These are phyloP conservation scores for Epinotia demarniana DNA, from an alignment of 2,888 invertebrate species.

Conservation along the genomic window DNA sequence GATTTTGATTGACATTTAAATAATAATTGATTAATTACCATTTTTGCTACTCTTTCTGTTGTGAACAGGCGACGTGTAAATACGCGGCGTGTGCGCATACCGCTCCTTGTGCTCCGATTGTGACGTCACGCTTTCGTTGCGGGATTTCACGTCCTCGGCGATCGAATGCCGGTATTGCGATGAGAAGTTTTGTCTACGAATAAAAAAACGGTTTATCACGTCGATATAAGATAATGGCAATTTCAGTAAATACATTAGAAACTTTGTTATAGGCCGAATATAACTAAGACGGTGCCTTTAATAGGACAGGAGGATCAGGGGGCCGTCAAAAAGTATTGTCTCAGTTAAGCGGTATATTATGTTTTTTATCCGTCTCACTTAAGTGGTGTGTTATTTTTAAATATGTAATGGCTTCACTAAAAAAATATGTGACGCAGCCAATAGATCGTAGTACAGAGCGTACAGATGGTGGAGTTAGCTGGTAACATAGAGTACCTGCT, in stretches of 20 bases:
- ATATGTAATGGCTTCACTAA: not conserved
- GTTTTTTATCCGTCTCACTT: not conserved
- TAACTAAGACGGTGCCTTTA: no score
- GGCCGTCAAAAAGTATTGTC: no score
- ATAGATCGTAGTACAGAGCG: not conserved
- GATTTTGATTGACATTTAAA: no score
- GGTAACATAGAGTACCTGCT: not conserved
- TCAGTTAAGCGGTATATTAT: no score
- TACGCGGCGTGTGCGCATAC: conserved; percentile 75
- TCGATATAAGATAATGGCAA: not conserved
- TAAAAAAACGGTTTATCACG: conserved; percentile 1
- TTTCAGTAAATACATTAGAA: not conserved
- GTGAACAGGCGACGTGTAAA: conserved; percentile 79
- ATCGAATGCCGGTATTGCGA: conserved; percentile 79
- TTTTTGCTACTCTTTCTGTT: conserved; percentile 75
- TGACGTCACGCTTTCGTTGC: conserved; percentile 74
- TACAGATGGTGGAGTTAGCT: not conserved
- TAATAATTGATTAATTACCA: conserved; percentile 55
- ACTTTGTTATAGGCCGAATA: no score
- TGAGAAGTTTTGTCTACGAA: conserved; percentile 69
- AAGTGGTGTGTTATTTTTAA: not conserved
- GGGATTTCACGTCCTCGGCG: conserved; percentile 77
- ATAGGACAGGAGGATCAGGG: no score
- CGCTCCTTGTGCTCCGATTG: conserved; percentile 75
- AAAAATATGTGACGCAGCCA: not conserved